Percentiles rank a stretch among this genome's conserved stretches.
Conservation (phyloP, 1,140 invertebrate species). For the Chionoecetes opilio region DNA sequence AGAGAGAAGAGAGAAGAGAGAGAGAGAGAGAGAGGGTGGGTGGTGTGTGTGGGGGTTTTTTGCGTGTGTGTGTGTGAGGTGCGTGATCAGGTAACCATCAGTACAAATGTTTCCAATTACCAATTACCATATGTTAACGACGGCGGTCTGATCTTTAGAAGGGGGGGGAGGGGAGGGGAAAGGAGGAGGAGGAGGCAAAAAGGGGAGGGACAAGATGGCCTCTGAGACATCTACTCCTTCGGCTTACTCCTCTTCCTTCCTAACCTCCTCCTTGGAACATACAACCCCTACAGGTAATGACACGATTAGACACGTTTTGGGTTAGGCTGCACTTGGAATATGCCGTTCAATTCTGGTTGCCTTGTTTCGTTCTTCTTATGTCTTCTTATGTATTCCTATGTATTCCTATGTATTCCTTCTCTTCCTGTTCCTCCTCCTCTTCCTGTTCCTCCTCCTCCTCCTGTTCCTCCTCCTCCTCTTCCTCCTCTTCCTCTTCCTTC, state of each 20-base stretch:
- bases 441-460: background rate
- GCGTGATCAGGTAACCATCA: constrained; percentile 66
- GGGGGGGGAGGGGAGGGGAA: background rate
- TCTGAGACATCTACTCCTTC: background rate
- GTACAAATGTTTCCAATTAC: constrained; percentile 76
- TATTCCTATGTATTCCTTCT: too few relatives aligned
- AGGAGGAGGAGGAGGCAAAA: background rate
- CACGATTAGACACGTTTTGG: too few relatives aligned
- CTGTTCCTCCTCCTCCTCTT: background rate
- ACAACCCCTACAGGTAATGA: too few relatives aligned
- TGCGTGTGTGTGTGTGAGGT: background rate
- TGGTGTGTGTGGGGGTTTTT: background rate
- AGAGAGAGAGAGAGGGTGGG: constrained; percentile 8
- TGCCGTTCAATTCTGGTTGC: too few relatives aligned
- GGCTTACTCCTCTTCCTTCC: too few relatives aligned
- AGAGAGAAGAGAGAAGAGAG: background rate
- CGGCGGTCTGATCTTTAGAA: background rate
- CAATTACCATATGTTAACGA: constrained; percentile 74
- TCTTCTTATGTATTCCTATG: too few relatives aligned
- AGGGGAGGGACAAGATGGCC: background rate
- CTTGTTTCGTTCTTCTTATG: too few relatives aligned
- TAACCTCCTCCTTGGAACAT: too few relatives aligned
- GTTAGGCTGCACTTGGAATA: too few relatives aligned
- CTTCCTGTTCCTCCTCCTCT: too few relatives aligned
- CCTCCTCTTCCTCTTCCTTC: background rate